A percentile compares a stretch with the other conserved stretches of the same genome.
Evolutionary conservation across 2,113 vertebrate species (phyloP).

Genomic region (Oostethus manadensis): DNA sequence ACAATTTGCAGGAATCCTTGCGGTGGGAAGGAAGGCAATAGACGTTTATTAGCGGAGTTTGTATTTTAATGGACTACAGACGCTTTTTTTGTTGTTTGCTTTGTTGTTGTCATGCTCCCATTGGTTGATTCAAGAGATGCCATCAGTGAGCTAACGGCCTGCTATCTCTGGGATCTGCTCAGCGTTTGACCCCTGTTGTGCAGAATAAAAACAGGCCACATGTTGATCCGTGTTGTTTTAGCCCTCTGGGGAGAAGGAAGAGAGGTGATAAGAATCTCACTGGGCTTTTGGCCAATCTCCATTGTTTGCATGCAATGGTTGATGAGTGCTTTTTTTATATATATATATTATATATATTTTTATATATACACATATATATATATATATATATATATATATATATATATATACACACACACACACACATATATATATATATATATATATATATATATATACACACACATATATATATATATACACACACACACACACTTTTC

Average conservation of each 20-base stretch:
- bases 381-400: too few species aligned
- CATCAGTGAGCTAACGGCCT: constrained; percentile 37
- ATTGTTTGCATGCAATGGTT: constrained; percentile 32
- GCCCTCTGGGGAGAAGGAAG: constrained; percentile 63
- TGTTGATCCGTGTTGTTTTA: constrained; percentile 71
- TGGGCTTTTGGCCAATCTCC: constrained; percentile 35
- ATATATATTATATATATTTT: too few species aligned
- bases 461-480: too few species aligned
- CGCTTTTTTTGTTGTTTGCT: constrained; percentile 17
- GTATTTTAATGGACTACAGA: constrained; percentile 58
- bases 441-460: too few species aligned
- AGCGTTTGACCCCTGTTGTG: constrained; percentile 50
- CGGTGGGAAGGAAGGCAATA: constrained; percentile 38
- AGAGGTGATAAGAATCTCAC: constrained; percentile 66
- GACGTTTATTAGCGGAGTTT: constrained; percentile 51
- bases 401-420: too few species aligned
- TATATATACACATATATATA: too few species aligned
- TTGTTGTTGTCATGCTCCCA: constrained; percentile 20
- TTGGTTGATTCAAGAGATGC: constrained; percentile 31
- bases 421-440: too few species aligned
- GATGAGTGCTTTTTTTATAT: background rate
- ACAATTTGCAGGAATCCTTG: constrained; percentile 32
- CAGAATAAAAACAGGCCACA: constrained; percentile 59
- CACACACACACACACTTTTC: too few species aligned
- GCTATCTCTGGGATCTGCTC: constrained; percentile 57